A percentile compares a stretch with the other conserved stretches of the same genome.
Conservation (phyloP, 1,140 invertebrate genomes). For the Eupristina koningsbergeri region DNA sequence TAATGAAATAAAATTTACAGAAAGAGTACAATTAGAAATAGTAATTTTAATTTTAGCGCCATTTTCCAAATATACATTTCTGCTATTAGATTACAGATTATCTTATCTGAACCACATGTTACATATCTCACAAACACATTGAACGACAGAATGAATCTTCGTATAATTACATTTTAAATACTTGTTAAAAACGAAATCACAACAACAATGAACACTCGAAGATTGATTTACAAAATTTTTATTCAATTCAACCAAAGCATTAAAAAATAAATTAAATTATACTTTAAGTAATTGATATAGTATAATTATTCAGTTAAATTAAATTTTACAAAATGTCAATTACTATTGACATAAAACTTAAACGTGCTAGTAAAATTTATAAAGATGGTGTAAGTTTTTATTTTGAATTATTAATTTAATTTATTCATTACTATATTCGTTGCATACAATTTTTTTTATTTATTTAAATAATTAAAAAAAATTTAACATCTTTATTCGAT, state of each 20-base stretch:
- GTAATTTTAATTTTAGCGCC: not conserved
- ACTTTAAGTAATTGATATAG: not conserved
- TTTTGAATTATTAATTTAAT: slow-evolving; percentile 40
- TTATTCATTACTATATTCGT: too few species aligned
- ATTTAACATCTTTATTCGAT: too few species aligned
- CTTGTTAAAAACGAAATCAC: not conserved
- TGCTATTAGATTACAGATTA: not conserved
- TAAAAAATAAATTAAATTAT: not conserved
- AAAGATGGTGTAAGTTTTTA: slow-evolving; percentile 81
- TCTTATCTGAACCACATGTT: not conserved
- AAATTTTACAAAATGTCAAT: slow-evolving; percentile 75
- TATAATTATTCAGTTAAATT: not conserved
- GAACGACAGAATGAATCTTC: not conserved
- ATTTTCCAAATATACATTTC: not conserved
- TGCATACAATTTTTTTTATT: too few species aligned
- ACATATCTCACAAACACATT: not conserved
- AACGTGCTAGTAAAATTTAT: slow-evolving; percentile 88
- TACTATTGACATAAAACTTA: slow-evolving; percentile 82
- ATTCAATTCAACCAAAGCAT: not conserved
- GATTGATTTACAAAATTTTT: not conserved
- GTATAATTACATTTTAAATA: too few species aligned
- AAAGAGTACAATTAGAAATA: not conserved
- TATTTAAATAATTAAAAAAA: too few species aligned
- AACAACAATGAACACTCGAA: not conserved
- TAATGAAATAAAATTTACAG: too few species aligned